Evolutionary conservation across 2,888 invertebrate species (phyloP).

Genomic region (Lymantria monacha): DNA sequence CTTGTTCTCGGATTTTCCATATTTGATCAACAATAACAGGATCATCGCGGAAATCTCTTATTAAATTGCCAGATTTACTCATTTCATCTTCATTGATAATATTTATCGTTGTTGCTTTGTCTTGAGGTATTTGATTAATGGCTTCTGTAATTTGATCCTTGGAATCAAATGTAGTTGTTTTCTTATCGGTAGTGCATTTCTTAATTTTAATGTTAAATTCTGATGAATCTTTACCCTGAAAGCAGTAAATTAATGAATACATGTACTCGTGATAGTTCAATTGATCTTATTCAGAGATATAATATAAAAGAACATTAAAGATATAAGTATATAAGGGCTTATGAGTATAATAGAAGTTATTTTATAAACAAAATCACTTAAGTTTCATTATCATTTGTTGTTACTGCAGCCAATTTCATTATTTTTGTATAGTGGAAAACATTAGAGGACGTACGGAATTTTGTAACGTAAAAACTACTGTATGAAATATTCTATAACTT

Average conservation of each 20-base stretch:
- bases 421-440: no score
- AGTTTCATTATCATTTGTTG: no score
- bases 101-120: not conserved
- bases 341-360: no score
- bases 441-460: no score
- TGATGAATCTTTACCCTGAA: conserved; percentile 10
- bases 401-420: no score
- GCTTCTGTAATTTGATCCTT: not conserved
- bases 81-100: not conserved
- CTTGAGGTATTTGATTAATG: not conserved
- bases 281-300: no score
- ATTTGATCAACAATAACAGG: conserved; percentile 13
- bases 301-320: no score
- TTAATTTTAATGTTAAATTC: conserved; percentile 5
- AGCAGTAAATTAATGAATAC: not conserved
- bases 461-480: no score
- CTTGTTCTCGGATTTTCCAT: conserved; percentile 9
- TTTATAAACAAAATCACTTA: no score
- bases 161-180: not conserved
- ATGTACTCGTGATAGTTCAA: no score
- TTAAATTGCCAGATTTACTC: not conserved
- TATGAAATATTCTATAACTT: no score
- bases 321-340: no score
- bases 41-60: not conserved
- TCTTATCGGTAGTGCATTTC: conserved; percentile 2